Evolutionary conservation across 1,140 invertebrate genomes (phyloP), one percentile per base, ranked within the genome.

Genomic region (Polypedilum vanderplanki): DNA sequence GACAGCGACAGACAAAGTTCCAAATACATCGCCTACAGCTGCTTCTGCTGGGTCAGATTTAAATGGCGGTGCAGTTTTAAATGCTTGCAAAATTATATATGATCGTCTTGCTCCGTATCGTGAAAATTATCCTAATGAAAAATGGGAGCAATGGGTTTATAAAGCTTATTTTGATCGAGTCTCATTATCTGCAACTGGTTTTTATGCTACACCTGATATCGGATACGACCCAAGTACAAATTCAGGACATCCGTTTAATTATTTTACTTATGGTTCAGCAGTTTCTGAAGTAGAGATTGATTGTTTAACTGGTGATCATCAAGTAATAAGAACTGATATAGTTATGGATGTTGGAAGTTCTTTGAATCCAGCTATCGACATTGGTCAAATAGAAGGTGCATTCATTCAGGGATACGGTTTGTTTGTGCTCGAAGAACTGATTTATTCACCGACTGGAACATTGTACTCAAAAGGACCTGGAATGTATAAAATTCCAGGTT

Each of bases 321-420:
- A 92, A 83, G 90, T 97, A 7, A 80, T 95, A 70, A 87, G 90
- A 80, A 93, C 92, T 2, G 93, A 98, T 79, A 98, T 98, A 78
- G 94, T 98, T 0, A 98, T 98, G 96, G 96, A 98, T 84, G 85
- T 98, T 74, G 88, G 88, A 18, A 89, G 93, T 76, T 97, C 94
- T 84, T 83, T 98, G 40, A 98, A 98, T 85, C 96, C 96, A n/a
- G n/a, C n/a, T n/a, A n/a, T n/a, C n/a, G n/a, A n/a, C n/a, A n/a
- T n/a, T n/a, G n/a, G n/a, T n/a, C 96, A 98, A 85, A 90, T 98
- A 24, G 96, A 98, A 85, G 96, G 96, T 40, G 96, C 87, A 0
- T 98, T 97, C 79, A 88, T 93, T 77, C 96, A 98, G 87, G 96
- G 96, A 0, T 94, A 96, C 79, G 96, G 96, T 3, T 80, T 98